phyloP scores from a whole-genome alignment of 2,113 vertebrate species.

The Eudyptes chrysolophus region DNA sequence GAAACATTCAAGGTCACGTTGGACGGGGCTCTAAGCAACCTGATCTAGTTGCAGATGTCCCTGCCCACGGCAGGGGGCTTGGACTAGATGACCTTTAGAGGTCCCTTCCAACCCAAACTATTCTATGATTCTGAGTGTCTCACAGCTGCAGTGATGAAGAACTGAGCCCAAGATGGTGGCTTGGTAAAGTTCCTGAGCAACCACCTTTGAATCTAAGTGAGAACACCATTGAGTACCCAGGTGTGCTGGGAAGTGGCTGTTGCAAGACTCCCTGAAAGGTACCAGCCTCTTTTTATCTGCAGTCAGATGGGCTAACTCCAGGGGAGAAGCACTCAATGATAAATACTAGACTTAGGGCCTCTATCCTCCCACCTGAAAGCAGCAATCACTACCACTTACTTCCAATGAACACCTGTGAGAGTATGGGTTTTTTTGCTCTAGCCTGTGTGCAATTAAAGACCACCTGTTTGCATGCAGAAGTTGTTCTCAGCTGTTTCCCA shows the following conservation, averaged over 20 bases:
- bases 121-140: neutral
- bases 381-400: neutral
- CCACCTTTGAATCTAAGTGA: neutral
- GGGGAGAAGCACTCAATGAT: neutral
- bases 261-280: neutral
- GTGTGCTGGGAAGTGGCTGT: neutral
- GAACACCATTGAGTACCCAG: neutral
- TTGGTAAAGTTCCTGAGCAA: neutral
- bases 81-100: too few species aligned
- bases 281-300: neutral
- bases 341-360: neutral
- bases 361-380: neutral
- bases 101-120: too few species aligned
- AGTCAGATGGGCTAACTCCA: neutral
- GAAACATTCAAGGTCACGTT: too few species aligned
- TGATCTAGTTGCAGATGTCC: too few species aligned
- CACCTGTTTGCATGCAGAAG: neutral
- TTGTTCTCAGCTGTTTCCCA: neutral
- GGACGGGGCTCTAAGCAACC: too few species aligned
- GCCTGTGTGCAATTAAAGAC: neutral
- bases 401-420: neutral
- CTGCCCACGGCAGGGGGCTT: too few species aligned
- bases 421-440: fast-evolving
- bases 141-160: neutral
- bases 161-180: neutral